Evolutionary conservation across 1,140 invertebrate species (phyloP), one percentile per base, ranked within the genome.

Genomic region (Drosophila pallidifrons): DNA sequence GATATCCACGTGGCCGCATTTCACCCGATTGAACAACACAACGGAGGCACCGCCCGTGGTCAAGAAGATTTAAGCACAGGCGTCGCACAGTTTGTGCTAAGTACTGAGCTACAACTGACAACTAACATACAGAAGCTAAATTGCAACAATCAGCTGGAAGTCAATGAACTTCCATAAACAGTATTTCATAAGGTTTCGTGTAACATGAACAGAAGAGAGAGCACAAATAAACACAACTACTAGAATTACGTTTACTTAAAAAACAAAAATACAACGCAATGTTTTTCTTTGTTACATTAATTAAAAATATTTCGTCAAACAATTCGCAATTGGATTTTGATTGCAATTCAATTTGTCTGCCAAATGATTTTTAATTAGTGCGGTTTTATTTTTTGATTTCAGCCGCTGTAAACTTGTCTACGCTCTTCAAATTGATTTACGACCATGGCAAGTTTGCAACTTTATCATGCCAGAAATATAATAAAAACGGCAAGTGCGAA

Each of bases 1-100:
- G 65, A 95, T 97, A 25, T 91, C 94, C 30, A 94, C 85, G 0
- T 96, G 96, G 96, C 85, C 93, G 0, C 94, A 96, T 74, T 96
- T 94, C 86, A 79, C 63, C n/a, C 58, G 61, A 10, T 60, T 75
- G 2, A 65, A 46, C 25, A 75, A 43, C 25, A 75, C 13, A 58
- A 75, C 76, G 5, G 55, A 20, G 61, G 51, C 51, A 15, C 25
- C 46, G 49, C 58, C 58, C 38, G 68, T 10, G 25, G 52, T 45
- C 1, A 75, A 71, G 28, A 65, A 71, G 67, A 45, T 46, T 59
- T 58, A 75, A 49, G 2, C n/a, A n/a, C 35, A 11, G n/a, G 1
- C 5, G 38, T 10, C 38, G 38, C 38, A 25, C 6, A 5, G 20
- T 25, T 25, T 8, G 25, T n/a, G 1, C 41, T 8, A 60, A 16